phyloP scores from a whole-genome alignment of 92 coral and sea anemone genomes.

The Micromussa lordhowensis region DNA sequence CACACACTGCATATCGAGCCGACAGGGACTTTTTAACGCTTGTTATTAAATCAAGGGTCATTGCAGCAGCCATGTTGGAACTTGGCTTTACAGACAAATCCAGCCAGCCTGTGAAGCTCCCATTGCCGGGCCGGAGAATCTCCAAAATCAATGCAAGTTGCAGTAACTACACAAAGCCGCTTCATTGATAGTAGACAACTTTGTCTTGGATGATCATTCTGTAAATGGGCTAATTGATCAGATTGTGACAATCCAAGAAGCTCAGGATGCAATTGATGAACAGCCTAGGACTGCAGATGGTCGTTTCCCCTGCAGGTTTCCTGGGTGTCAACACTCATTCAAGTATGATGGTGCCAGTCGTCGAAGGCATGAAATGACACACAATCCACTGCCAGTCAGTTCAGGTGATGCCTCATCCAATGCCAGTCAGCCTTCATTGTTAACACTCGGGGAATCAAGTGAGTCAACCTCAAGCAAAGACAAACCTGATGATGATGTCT shows the following conservation, averaged over 20 bases:
- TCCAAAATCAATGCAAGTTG: conserved; percentile 35
- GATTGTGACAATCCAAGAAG: conserved; percentile 18
- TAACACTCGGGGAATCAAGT: background rate
- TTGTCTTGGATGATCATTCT: conserved; percentile 31
- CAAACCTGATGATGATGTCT: conserved; percentile 14
- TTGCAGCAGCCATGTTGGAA: conserved; percentile 58
- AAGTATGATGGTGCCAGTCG: too few relatives aligned
- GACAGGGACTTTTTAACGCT: conserved; percentile 65
- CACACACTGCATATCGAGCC: conserved; percentile 55
- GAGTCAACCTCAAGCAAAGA: background rate
- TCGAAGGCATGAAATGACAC: conserved; percentile 48
- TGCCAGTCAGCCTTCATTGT: background rate
- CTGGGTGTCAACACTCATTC: conserved; percentile 55
- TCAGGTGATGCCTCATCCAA: conserved; percentile 1
- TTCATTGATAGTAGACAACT: conserved; percentile 29
- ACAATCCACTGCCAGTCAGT: conserved; percentile 26
- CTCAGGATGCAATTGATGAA: conserved; percentile 15
- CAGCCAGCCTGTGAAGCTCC: conserved; percentile 39
- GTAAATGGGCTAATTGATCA: conserved; percentile 22
- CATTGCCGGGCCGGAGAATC: conserved; percentile 52
- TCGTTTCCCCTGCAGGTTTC: conserved; percentile 49
- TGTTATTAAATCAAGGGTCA: conserved; percentile 54
- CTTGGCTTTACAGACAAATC: conserved; percentile 50
- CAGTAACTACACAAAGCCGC: conserved; percentile 40
- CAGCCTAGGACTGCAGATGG: conserved; percentile 48